These are phyloP conservation scores for Rhea americana DNA, from an alignment of 2,113 vertebrate genomes.

Conservation along the genomic window DNA sequence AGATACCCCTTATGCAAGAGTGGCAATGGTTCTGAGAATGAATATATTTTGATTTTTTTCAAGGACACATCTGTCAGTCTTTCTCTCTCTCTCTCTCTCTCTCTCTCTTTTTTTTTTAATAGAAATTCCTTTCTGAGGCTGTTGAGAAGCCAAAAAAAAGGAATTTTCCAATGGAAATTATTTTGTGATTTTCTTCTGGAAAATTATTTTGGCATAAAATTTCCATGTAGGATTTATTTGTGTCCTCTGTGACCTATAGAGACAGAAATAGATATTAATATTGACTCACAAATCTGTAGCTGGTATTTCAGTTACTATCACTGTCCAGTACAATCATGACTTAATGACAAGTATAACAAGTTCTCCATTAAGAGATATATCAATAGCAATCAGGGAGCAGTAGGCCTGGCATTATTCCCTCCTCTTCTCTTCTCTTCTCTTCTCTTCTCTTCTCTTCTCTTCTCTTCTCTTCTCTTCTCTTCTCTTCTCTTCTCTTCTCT, in stretches of 20 bases:
- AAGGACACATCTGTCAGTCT: neutral
- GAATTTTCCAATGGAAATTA: neutral
- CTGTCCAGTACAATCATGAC: neutral
- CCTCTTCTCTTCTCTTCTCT: too few relatives aligned
- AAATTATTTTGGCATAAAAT: neutral
- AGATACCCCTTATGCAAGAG: rapidly evolving
- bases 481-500: too few relatives aligned
- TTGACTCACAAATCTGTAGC: neutral
- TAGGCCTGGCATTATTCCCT: neutral
- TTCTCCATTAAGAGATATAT: neutral
- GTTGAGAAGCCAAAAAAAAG: neutral
- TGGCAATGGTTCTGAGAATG: neutral
- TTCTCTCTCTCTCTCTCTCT: neutral
- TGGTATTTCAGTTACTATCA: neutral
- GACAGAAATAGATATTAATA: neutral
- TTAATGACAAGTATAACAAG: neutral
- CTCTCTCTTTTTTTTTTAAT: neutral
- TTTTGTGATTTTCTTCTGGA: neutral
- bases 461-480: too few relatives aligned
- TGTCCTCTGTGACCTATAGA: neutral
- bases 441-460: too few relatives aligned
- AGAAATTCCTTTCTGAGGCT: neutral
- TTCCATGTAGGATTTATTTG: neutral
- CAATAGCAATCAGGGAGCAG: neutral
- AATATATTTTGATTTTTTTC: neutral